Percentiles rank a stretch among this genome's conserved stretches.
These are phyloP conservation scores for Sciurus carolinensis DNA, from an alignment of 2,797 vertebrate genomes.

Conservation along the genomic window DNA sequence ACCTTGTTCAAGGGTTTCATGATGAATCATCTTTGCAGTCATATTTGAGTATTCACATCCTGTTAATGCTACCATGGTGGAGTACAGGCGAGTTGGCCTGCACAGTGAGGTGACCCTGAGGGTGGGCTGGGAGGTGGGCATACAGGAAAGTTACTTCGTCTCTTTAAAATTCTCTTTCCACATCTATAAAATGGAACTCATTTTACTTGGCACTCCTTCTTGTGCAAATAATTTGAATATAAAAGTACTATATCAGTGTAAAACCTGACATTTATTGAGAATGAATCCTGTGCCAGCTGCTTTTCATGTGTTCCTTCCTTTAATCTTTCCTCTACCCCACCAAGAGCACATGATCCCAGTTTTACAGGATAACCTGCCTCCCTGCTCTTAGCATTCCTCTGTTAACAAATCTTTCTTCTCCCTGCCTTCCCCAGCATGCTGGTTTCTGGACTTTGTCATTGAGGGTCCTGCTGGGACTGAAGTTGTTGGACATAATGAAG, in stretches of 20 bases:
- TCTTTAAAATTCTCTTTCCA: background rate
- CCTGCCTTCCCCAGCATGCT: background rate
- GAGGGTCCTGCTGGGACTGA: background rate
- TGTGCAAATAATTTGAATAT: slow-evolving; percentile 12
- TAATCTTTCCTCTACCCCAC: background rate
- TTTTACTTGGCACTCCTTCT: background rate
- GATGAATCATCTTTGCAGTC: background rate
- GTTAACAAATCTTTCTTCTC: background rate
- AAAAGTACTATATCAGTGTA: background rate
- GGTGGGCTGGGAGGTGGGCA: background rate
- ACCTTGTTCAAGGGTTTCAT: background rate
- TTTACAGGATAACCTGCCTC: background rate
- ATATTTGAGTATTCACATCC: background rate
- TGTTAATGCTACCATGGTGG: rapidly evolving
- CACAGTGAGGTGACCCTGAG: background rate
- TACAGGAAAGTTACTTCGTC: background rate
- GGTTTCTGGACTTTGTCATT: background rate
- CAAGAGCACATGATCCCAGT: background rate
- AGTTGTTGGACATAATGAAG: background rate
- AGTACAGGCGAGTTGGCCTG: background rate
- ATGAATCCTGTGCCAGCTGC: background rate
- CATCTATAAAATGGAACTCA: background rate
- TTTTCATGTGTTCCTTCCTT: background rate
- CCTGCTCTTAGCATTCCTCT: background rate
- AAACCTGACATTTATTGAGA: background rate